Conservation (phyloP, 2,888 invertebrate species). For the Dryomyza anilis region DNA sequence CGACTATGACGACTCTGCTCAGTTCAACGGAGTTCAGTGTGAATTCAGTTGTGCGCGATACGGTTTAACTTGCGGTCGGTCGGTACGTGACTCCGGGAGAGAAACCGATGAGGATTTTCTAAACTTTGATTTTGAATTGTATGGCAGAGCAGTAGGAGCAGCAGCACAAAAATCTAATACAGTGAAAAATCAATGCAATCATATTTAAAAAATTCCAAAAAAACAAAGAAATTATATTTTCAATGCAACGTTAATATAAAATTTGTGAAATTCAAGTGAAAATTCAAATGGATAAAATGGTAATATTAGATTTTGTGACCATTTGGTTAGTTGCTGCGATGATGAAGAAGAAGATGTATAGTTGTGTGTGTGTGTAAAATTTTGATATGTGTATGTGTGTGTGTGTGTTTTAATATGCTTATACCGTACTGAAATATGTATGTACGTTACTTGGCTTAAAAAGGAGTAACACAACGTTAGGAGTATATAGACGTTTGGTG, state of each 20-base stretch:
- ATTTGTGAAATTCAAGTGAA: slow-evolving; percentile 29
- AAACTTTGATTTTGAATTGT: no score
- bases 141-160: no score
- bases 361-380: no score
- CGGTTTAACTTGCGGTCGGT: slow-evolving; percentile 29
- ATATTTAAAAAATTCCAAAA: slow-evolving; percentile 36
- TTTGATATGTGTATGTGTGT: no score
- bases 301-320: slow-evolving; percentile 47
- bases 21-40: slow-evolving; percentile 29
- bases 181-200: slow-evolving; percentile 45
- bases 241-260: slow-evolving; percentile 24
- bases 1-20: no score
- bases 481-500: no score
- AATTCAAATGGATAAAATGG: slow-evolving; percentile 43
- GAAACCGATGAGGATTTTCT: not conserved
- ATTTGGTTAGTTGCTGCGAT: slow-evolving; percentile 43
- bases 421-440: no score
- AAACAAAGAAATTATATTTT: slow-evolving; percentile 40
- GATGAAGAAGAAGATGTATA: no score
- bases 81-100: slow-evolving; percentile 1
- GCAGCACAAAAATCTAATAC: slow-evolving; percentile 41
- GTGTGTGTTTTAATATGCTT: no score
- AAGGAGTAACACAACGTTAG: no score
- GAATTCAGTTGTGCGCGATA: slow-evolving; percentile 27
- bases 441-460: no score